These are phyloP conservation scores for Bufo gargarizans DNA, from an alignment of 2,113 vertebrate genomes.

Conservation along the genomic window DNA sequence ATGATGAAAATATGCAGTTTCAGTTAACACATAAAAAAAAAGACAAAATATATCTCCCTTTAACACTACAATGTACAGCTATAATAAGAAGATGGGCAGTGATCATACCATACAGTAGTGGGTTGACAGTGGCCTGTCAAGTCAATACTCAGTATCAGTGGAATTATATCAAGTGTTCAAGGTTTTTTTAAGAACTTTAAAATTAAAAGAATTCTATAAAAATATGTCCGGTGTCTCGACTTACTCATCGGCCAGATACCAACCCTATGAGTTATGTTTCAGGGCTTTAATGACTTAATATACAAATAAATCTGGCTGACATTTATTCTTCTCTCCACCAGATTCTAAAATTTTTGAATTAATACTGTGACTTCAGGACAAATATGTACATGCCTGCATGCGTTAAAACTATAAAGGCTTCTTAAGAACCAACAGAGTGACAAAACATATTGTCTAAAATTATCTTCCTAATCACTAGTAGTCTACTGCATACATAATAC, in stretches of 20 bases:
- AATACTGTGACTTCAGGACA: constrained; percentile 99
- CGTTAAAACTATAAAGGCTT: constrained; percentile 98
- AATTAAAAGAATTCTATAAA: constrained; percentile 84
- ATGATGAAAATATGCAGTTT: constrained; percentile 84
- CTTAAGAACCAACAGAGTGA: constrained; percentile 96
- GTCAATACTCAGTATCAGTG: constrained; percentile 67
- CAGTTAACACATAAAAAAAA: constrained; percentile 80
- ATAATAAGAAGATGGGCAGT: constrained; percentile 55
- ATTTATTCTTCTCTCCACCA: constrained; percentile 81
- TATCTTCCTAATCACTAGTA: constrained; percentile 88
- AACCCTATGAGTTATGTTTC: constrained; percentile 72
- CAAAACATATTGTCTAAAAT: constrained; percentile 91
- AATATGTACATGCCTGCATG: constrained; percentile 99
- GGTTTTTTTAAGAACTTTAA: constrained; percentile 78
- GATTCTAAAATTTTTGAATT: constrained; percentile 94
- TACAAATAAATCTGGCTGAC: constrained; percentile 80
- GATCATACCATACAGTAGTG: constrained; percentile 55
- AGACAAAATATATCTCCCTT: constrained; percentile 70
- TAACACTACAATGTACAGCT: constrained; percentile 65
- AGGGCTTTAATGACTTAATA: constrained; percentile 76
- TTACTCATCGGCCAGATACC: constrained; percentile 76
- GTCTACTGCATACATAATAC: constrained; percentile 99
- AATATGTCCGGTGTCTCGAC: constrained; percentile 81
- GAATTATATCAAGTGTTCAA: constrained; percentile 80
- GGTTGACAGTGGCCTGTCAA: constrained; percentile 37